Percentiles rank a stretch among this genome's conserved stretches.
Conservation (phyloP, 1,140 invertebrate species). For the Acromyrmex heyeri region DNA sequence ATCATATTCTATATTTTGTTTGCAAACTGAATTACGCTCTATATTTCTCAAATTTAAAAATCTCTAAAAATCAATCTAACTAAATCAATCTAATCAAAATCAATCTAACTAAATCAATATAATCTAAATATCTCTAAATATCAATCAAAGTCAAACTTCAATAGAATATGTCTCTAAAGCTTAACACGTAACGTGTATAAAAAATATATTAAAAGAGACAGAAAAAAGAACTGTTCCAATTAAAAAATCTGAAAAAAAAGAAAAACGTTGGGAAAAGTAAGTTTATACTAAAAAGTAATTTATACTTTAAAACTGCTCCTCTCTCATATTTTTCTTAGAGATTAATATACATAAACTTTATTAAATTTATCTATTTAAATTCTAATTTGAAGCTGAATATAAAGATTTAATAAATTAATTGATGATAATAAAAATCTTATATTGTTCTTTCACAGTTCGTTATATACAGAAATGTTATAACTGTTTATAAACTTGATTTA, state of each 20-base stretch:
- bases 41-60: too few species aligned
- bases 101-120: too few species aligned
- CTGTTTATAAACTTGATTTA: not conserved
- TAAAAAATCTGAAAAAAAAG: not conserved
- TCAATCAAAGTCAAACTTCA: not conserved
- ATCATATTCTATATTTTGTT: not conserved
- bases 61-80: too few species aligned
- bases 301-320: not conserved
- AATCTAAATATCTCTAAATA: too few species aligned
- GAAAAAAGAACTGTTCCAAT: not conserved
- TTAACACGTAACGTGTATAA: not conserved
- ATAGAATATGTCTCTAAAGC: not conserved
- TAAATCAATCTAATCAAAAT: too few species aligned
- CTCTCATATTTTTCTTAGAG: not conserved
- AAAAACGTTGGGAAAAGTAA: not conserved
- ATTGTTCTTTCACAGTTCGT: not conserved
- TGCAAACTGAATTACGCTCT: not conserved
- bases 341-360: not conserved
- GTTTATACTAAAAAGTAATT: not conserved
- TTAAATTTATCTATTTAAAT: not conserved
- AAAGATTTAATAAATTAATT: not conserved
- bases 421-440: not conserved
- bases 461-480: not conserved
- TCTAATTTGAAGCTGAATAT: not conserved
- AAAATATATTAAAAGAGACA: not conserved